Percentiles rank a stretch among this genome's conserved stretches.
These are phyloP conservation scores for Tapera naevia DNA, from an alignment of 2,797 vertebrate genomes.

Conservation along the genomic window DNA sequence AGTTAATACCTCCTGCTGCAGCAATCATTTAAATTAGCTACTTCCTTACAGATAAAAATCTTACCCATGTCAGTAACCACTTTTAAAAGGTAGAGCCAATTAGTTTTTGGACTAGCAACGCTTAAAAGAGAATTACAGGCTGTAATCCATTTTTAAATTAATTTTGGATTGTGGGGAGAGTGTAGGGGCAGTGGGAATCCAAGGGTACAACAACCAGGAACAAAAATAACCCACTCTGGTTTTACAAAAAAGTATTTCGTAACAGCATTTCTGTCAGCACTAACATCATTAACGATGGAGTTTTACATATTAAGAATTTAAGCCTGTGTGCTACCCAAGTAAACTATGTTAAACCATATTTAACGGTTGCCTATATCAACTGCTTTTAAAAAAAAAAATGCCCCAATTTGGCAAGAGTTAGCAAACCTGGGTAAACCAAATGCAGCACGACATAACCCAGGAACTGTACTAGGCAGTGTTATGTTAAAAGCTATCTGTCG, in stretches of 20 bases:
- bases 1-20: conserved; percentile 24
- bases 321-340: neutral
- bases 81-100: conserved; percentile 15
- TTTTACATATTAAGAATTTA: neutral
- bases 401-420: neutral
- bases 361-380: neutral
- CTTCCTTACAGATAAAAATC: conserved; percentile 45
- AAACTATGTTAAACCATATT: neutral
- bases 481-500: neutral
- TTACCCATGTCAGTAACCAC: conserved; percentile 6
- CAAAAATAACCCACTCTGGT: neutral
- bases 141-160: neutral
- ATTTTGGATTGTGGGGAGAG: neutral
- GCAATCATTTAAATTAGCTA: conserved; percentile 28
- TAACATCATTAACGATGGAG: neutral
- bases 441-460: neutral
- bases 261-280: neutral
- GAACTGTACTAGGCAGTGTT: too few species aligned
- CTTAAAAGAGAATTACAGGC: neutral
- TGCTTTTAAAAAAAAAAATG: neutral
- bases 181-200: neutral
- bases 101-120: neutral
- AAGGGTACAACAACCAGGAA: neutral
- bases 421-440: neutral
- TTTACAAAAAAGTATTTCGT: neutral